Conservation (phyloP, 2,888 invertebrate genomes). For the Mylabris sibirica region DNA sequence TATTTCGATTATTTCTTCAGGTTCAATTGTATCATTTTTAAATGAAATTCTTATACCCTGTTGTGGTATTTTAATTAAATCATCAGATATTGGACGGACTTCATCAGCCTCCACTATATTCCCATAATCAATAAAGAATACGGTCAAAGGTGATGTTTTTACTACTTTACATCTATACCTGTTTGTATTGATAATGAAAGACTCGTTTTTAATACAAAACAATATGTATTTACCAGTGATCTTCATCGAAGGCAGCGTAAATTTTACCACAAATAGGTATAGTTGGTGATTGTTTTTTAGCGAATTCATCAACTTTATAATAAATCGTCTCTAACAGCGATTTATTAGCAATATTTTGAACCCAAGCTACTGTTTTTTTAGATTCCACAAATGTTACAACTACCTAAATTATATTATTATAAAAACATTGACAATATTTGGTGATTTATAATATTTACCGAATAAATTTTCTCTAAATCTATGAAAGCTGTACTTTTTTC, state of each 20-base stretch:
- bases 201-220: not conserved
- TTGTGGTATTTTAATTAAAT: conserved; percentile 17
- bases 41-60: conserved; percentile 20
- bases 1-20: conserved; percentile 21
- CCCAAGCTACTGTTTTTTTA: conserved; percentile 19
- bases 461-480: not conserved
- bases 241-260: conserved; percentile 22
- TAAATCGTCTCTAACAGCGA: conserved; percentile 15
- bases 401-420: conserved; percentile 19
- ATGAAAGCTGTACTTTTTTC: not conserved
- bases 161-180: conserved; percentile 26
- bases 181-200: not conserved
- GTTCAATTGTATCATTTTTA: not conserved
- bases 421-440: not conserved
- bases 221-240: conserved; percentile 15
- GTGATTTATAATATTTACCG: conserved; percentile 8
- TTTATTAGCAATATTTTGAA: conserved; percentile 15
- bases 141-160: conserved; percentile 16
- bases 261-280: conserved; percentile 13
- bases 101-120: conserved; percentile 19
- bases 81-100: conserved; percentile 17
- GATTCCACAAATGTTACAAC: conserved; percentile 19
- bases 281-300: not conserved
- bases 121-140: conserved; percentile 26
- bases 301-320: conserved; percentile 3